These are phyloP conservation scores for Phalacrocorax pelagicus DNA, from an alignment of 2,113 vertebrate genomes.

Conservation along the genomic window DNA sequence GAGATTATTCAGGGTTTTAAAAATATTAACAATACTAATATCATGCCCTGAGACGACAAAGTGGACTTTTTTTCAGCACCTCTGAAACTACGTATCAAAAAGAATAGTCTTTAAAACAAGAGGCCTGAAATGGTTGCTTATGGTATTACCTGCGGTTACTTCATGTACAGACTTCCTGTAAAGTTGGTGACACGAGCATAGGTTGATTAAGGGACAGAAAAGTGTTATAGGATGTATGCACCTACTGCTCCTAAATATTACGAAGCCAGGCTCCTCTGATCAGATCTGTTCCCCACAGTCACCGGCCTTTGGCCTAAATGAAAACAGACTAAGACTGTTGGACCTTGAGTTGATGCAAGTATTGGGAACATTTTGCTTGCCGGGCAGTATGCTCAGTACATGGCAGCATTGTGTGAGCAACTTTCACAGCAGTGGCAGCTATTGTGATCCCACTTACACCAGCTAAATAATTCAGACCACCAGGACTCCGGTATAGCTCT, in stretches of 20 bases:
- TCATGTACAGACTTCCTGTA: neutral
- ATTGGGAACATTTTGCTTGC: neutral
- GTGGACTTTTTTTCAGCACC: neutral
- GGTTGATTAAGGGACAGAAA: neutral
- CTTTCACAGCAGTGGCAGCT: neutral
- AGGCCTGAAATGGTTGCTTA: neutral
- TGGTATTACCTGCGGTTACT: neutral
- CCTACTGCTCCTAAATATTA: neutral
- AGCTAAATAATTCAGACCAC: neutral
- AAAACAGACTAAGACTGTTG: neutral
- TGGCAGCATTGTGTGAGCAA: neutral
- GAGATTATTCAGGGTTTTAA: neutral
- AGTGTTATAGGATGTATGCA: neutral
- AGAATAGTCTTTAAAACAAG: neutral
- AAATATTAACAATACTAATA: constrained; percentile 25
- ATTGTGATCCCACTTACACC: neutral
- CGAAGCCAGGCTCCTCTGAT: neutral
- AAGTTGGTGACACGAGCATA: neutral
- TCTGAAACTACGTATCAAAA: neutral
- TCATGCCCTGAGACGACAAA: neutral
- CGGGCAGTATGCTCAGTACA: rapidly evolving
- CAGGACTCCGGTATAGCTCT: neutral
- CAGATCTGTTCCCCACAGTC: neutral
- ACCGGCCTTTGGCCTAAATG: neutral
- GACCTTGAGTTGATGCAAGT: neutral